Percentiles rank a stretch among this genome's conserved stretches.
Conservation (phyloP, 2,113 vertebrate genomes). For the Addax nasomaculatus region DNA sequence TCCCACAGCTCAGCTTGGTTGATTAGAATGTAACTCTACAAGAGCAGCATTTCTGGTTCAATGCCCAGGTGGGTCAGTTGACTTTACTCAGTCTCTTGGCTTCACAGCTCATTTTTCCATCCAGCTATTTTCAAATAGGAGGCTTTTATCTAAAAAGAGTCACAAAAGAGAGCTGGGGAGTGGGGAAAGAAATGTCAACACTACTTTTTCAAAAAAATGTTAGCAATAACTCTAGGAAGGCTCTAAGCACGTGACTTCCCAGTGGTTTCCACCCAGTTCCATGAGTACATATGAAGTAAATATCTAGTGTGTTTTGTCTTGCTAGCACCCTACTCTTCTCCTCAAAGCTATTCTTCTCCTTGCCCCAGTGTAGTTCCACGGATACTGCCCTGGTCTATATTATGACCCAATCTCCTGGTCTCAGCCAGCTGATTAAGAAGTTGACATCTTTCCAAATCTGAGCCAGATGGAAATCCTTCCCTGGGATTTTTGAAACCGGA, state of each 20-base stretch:
- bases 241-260: background rate
- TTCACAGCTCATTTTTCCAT: constrained; percentile 34
- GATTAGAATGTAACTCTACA: constrained; percentile 34
- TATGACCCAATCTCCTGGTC: background rate
- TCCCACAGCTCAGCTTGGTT: background rate
- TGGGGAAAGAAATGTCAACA: background rate
- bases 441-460: background rate
- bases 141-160: background rate
- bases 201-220: background rate
- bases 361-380: background rate
- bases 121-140: constrained; percentile 23
- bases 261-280: background rate
- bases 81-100: background rate
- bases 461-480: constrained; percentile 3
- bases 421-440: background rate
- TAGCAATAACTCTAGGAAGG: background rate
- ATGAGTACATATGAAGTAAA: background rate
- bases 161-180: background rate
- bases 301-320: background rate
- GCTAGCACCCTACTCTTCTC: background rate
- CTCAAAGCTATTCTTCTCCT: background rate
- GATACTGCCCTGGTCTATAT: background rate
- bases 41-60: constrained; percentile 39
- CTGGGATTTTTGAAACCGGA: background rate
- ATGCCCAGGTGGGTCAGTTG: constrained; percentile 36